Conservation (phyloP, 2,113 vertebrate species). For the Chinchilla lanigera region DNA sequence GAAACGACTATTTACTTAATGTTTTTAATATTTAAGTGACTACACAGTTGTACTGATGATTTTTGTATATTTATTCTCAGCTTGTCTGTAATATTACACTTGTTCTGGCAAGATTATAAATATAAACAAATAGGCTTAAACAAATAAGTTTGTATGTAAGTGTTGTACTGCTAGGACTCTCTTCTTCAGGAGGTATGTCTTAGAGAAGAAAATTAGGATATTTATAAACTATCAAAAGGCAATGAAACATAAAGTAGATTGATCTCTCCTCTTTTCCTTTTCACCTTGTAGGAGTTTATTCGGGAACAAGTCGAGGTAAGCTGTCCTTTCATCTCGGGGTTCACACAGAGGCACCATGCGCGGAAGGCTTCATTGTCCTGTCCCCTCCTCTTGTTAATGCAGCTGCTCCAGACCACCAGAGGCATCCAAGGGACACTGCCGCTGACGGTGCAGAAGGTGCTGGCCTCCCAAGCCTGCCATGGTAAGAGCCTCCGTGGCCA, state of each 20-base stretch:
- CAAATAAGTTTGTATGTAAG: not conserved
- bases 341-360: not conserved
- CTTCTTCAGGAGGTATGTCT: not conserved
- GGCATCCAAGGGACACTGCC: slow-evolving; percentile 91
- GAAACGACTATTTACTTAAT: slow-evolving; percentile 31
- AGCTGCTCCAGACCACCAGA: slow-evolving; percentile 93
- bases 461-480: slow-evolving; percentile 98
- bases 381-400: slow-evolving; percentile 55
- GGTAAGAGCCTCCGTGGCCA: slow-evolving; percentile 86
- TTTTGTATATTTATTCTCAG: slow-evolving; percentile 38
- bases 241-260: slow-evolving; percentile 39
- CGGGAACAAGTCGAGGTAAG: slow-evolving; percentile 96
- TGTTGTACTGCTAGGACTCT: not conserved
- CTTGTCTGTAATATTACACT: slow-evolving; percentile 44
- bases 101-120: slow-evolving; percentile 51
- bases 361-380: not conserved
- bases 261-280: slow-evolving; percentile 57
- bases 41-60: slow-evolving; percentile 1
- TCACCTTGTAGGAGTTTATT: slow-evolving; percentile 92
- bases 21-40: slow-evolving; percentile 42
- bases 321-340: slow-evolving; percentile 18
- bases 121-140: not conserved
- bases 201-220: slow-evolving; percentile 31
- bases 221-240: slow-evolving; percentile 18
- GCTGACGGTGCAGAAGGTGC: slow-evolving; percentile 93